These are phyloP conservation scores for Cydia pomonella DNA, from an alignment of 1,140 invertebrate genomes.

Conservation along the genomic window DNA sequence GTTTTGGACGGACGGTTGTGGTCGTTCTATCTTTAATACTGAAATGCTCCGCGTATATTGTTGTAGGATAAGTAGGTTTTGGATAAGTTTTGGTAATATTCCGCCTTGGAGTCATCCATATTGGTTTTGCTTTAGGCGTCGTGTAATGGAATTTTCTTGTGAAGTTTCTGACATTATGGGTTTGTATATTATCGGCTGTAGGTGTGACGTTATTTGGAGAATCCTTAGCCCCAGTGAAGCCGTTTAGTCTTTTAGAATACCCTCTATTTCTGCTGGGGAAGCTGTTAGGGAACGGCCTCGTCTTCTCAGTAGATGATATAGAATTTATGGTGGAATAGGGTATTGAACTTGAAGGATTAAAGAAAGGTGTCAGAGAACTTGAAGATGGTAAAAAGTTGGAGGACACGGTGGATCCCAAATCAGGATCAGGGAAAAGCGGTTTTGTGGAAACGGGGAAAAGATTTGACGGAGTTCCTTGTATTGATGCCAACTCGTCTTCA, in stretches of 20 bases:
- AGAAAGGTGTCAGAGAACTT: constrained; percentile 40
- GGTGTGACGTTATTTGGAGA: constrained; percentile 66
- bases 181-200: constrained; percentile 49
- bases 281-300: constrained; percentile 52
- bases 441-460: constrained; percentile 43
- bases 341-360: constrained; percentile 50
- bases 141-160: constrained; percentile 65
- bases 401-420: constrained; percentile 38
- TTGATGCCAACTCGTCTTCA: constrained; percentile 56
- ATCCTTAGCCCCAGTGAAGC: constrained; percentile 57
- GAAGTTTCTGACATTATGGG: constrained; percentile 43
- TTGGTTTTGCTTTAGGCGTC: constrained; percentile 65
- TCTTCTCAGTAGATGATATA: constrained; percentile 53
- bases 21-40: constrained; percentile 68
- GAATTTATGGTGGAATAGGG: constrained; percentile 60
- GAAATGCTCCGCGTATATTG: constrained; percentile 74
- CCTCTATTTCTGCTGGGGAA: constrained; percentile 59
- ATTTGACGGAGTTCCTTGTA: constrained; percentile 49
- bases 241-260: constrained; percentile 68
- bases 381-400: constrained; percentile 46
- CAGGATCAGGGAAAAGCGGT: constrained; percentile 42
- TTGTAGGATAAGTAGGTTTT: constrained; percentile 53
- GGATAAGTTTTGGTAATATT: constrained; percentile 53
- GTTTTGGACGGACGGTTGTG: constrained; percentile 40
- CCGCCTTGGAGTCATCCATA: constrained; percentile 68